Base-by-base conservation (phyloP, 2,888 invertebrate species). In the Tachina fera region DNA sequence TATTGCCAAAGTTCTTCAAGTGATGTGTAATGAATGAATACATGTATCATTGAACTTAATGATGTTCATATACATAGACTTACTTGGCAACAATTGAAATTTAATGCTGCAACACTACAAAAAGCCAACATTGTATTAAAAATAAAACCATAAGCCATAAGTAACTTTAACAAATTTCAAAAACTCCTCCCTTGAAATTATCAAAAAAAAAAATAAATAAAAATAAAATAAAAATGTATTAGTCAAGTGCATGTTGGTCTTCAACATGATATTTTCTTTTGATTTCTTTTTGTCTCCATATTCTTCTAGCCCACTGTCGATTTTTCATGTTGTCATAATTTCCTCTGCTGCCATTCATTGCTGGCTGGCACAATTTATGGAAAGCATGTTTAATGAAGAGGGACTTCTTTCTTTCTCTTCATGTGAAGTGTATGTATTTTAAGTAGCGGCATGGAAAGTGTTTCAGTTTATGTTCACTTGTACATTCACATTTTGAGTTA, bases 41-140 rank as follows among this genome's bases (percentile, higher is more conserved):
- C 3, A 31, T 31, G 51, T 81, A 68, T 68, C 74, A 51, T 68
- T 74, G 60, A 81, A 81, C 68, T 74, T 75, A 75, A 68, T 60
- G 31, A 31, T 80, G 51, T 58, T 14, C 8, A 60, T 39, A 41
- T 39, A 22, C 16, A 13, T 49, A 77, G n/a, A 51, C 16, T 63
- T 19, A 22, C 53, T 22, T 63, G 45, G 63, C 56, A 65, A 79
- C 53, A 61, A n/a, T 45, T 58, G 47, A 45, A 60, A 4, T 61
- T 11, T 9, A n/a, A 49, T 51, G 49, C 6, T 9, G 0, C n/a
- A 60, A 53, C 14, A 51, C 16, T 1, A 63, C 9, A 19, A 9
- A 19, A 9, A 19, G 53, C 2, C 31, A 31, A 31, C 31, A 3
- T 31, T 3, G 2, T 31, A 71, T 58, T 1, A 61, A 51, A 22